These are phyloP conservation scores for Lasioglossum pauxillum DNA, from an alignment of 2,888 invertebrate species.

Conservation along the genomic window DNA sequence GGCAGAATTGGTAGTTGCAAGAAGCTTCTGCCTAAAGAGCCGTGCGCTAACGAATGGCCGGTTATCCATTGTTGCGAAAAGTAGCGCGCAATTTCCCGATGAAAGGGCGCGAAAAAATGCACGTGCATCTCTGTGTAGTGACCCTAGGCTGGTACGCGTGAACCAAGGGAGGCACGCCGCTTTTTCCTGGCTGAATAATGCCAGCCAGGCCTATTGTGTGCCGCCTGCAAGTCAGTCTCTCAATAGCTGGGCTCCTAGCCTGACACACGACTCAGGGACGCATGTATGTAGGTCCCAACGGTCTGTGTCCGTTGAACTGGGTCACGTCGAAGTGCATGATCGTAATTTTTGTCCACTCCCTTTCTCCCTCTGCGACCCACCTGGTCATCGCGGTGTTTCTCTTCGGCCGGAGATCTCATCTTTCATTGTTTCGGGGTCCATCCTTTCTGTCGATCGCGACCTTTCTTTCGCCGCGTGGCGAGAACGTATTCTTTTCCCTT, in stretches of 20 bases:
- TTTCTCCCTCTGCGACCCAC: not conserved
- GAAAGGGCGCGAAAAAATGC: slow-evolving; percentile 53
- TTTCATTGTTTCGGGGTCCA: slow-evolving; percentile 47
- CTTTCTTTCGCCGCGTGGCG: slow-evolving; percentile 53
- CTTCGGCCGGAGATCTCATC: slow-evolving; percentile 40
- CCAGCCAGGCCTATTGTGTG: slow-evolving; percentile 72
- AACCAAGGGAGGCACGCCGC: slow-evolving; percentile 44
- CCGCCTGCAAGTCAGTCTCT: slow-evolving; percentile 74
- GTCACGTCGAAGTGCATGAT: slow-evolving; percentile 80
- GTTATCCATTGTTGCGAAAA: slow-evolving; percentile 57
- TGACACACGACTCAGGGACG: slow-evolving; percentile 59
- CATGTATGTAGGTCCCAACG: slow-evolving; percentile 67
- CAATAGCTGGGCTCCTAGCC: slow-evolving; percentile 67
- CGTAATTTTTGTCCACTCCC: slow-evolving; percentile 65
- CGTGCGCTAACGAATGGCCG: slow-evolving; percentile 51
- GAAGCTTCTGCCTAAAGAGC: slow-evolving; percentile 42
- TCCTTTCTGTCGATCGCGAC: slow-evolving; percentile 47
- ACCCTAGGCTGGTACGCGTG: slow-evolving; percentile 30
- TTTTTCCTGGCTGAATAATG: slow-evolving; percentile 72
- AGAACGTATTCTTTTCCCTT: not conserved
- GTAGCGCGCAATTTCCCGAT: slow-evolving; percentile 63
- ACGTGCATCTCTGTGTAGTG: slow-evolving; percentile 44
- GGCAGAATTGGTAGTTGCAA: slow-evolving; percentile 30
- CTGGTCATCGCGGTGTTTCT: slow-evolving; percentile 32
- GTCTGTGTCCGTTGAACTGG: slow-evolving; percentile 76